Percentiles rank a stretch among this genome's conserved stretches.
phyloP scores from a whole-genome alignment of 1,140 invertebrate species.

The Tetramorium simillimum region DNA sequence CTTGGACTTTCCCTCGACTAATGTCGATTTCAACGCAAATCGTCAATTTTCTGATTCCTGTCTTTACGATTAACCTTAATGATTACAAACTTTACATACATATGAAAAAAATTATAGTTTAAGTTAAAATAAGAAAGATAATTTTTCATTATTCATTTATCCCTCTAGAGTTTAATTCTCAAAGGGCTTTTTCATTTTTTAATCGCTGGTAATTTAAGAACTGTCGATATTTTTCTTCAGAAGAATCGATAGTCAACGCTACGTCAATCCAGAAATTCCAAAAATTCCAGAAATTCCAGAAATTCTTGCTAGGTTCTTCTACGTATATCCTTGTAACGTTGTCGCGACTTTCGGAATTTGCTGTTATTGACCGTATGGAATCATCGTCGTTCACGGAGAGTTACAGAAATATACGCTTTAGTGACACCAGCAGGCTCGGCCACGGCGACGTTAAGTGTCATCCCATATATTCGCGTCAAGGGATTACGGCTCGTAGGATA shows the following conservation, averaged over 20 bases:
- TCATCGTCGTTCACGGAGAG: conserved; percentile 9
- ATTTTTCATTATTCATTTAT: not conserved
- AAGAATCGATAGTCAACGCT: not conserved
- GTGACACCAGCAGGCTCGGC: conserved; percentile 18
- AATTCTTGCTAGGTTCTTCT: not conserved
- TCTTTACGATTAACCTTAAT: not conserved
- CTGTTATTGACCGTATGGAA: conserved; percentile 1
- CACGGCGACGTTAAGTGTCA: conserved; percentile 45
- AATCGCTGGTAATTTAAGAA: not conserved
- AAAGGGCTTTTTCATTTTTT: not conserved
- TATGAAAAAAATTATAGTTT: not conserved
- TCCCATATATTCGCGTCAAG: conserved; percentile 43
- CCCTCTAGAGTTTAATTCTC: not conserved
- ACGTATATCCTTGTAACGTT: not conserved
- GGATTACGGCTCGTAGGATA: conserved; percentile 29
- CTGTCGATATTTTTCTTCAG: not conserved
- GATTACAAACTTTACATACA: not conserved
- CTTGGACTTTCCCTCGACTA: not conserved
- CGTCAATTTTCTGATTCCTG: not conserved
- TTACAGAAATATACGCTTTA: conserved; percentile 45
- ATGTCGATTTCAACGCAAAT: not conserved
- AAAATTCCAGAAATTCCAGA: not conserved
- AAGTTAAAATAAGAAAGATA: not conserved
- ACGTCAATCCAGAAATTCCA: not conserved
- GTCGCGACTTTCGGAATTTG: not conserved